These are phyloP conservation scores for Nautilus pompilius DNA, from an alignment of 1,140 invertebrate genomes.

Conservation along the genomic window DNA sequence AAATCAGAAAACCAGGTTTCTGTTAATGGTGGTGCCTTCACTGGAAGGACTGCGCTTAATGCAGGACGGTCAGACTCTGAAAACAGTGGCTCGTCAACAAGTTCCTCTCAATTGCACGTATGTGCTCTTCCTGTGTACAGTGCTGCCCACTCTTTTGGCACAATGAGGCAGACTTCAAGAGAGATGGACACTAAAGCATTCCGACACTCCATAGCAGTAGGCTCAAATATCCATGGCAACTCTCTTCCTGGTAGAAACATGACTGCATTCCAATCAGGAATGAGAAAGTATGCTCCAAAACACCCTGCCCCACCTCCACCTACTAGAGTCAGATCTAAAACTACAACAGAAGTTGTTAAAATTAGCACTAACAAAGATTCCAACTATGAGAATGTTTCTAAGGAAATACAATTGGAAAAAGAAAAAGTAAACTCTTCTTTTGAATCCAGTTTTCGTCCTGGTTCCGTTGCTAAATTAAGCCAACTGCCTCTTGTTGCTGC, in stretches of 20 bases:
- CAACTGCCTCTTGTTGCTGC: constrained; percentile 27
- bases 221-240: neutral
- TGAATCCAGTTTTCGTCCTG: constrained; percentile 52
- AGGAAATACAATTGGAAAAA: constrained; percentile 19
- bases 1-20: too few species aligned
- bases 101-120: too few species aligned
- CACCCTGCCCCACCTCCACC: constrained; percentile 28
- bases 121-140: too few species aligned
- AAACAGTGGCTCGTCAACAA: too few species aligned
- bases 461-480: constrained; percentile 34
- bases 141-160: too few species aligned
- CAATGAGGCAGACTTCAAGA: too few species aligned
- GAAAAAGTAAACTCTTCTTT: constrained; percentile 25
- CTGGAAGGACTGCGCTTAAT: neutral
- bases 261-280: too few species aligned
- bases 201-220: neutral
- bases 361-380: constrained; percentile 31
- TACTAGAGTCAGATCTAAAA: too few species aligned
- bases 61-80: neutral
- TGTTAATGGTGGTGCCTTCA: neutral
- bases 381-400: constrained; percentile 33
- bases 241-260: neutral
- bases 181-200: neutral
- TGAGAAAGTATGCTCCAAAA: constrained; percentile 18
- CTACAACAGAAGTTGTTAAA: constrained; percentile 29